Conservation (phyloP, 2,888 invertebrate species). For the Saturnia japonica region DNA sequence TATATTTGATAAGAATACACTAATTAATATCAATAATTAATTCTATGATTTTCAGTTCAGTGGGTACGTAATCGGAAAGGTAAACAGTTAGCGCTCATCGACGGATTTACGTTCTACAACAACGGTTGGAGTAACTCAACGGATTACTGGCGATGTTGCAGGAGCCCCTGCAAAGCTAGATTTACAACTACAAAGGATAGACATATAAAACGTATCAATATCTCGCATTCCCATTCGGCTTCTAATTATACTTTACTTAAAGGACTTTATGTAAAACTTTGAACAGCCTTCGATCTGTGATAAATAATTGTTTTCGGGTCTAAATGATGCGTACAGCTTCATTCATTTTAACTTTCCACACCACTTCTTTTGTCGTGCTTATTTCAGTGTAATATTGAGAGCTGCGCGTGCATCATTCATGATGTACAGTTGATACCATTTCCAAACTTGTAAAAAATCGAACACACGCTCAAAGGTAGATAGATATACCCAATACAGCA, state of each 20-base stretch:
- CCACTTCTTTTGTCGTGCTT: too few species aligned
- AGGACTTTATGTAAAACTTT: constrained; percentile 8
- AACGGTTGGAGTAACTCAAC: constrained; percentile 18
- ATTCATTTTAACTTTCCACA: too few species aligned
- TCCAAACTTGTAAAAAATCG: too few species aligned
- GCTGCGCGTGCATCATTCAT: too few species aligned
- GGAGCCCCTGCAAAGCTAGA: constrained; percentile 28
- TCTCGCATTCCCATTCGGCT: constrained; percentile 31
- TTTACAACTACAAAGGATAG: constrained; percentile 26
- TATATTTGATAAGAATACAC: not conserved
- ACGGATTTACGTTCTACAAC: constrained; percentile 30
- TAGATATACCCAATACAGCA: too few species aligned
- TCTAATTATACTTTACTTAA: constrained; percentile 26
- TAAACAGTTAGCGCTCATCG: constrained; percentile 31
- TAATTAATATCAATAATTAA: not conserved
- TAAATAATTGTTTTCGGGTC: too few species aligned
- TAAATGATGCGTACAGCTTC: too few species aligned
- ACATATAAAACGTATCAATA: constrained; percentile 18
- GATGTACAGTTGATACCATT: too few species aligned
- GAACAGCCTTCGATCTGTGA: not conserved
- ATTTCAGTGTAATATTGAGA: too few species aligned
- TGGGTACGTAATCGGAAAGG: constrained; percentile 30
- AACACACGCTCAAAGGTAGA: too few species aligned
- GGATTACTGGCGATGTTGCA: constrained; percentile 29
- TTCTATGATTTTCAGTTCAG: constrained; percentile 29